These are phyloP conservation scores for Xestoiulus laeticollis DNA, from an alignment of 2,888 invertebrate genomes.

Conservation along the genomic window DNA sequence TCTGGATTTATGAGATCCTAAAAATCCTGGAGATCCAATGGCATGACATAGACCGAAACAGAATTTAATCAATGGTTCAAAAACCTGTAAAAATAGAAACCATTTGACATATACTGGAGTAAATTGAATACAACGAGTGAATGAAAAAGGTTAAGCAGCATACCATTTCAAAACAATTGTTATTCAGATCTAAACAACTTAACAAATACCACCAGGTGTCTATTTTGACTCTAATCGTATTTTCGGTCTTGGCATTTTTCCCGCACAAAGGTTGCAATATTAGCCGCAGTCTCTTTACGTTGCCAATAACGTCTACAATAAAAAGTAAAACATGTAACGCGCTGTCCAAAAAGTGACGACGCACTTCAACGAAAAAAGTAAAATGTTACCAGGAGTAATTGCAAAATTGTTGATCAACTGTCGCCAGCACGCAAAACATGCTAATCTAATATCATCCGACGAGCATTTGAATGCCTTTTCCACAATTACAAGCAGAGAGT, in stretches of 20 bases:
- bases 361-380: background rate
- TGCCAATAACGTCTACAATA: background rate
- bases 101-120: background rate
- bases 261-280: background rate
- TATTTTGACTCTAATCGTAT: background rate
- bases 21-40: background rate
- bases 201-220: constrained; percentile 42
- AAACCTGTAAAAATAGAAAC: background rate
- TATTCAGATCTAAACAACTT: background rate
- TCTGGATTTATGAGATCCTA: background rate
- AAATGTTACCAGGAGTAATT: background rate
- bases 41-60: background rate
- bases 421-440: background rate
- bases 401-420: constrained; percentile 7
- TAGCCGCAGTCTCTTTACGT: constrained; percentile 13
- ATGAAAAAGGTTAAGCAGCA: background rate
- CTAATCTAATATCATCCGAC: constrained; percentile 1
- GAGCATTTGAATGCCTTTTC: background rate
- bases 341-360: background rate
- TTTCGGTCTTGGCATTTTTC: constrained; percentile 1
- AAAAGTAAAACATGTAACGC: background rate
- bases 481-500: background rate
- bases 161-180: background rate
- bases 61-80: constrained; percentile 24
- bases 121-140: background rate